Percentiles rank a stretch among this genome's conserved stretches.
Evolutionary conservation across 2,797 vertebrate species (phyloP).

Genomic region (Hoplostethus mediterraneus): DNA sequence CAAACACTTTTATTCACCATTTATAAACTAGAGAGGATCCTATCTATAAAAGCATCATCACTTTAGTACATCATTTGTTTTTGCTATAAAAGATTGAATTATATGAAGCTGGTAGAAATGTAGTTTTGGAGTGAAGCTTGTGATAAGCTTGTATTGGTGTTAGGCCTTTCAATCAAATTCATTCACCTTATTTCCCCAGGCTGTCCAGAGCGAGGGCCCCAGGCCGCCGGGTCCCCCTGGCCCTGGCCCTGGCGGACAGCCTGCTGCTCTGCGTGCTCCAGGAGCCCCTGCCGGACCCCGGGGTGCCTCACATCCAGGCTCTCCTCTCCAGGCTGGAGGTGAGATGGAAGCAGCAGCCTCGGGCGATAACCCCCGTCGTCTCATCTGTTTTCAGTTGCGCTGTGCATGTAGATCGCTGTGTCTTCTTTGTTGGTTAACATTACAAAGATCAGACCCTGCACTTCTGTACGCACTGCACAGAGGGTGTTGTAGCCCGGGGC

Average conservation of each 20-base stretch:
- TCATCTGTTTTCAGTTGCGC: constrained; percentile 36
- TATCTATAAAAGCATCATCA: neutral
- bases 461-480: constrained; percentile 28
- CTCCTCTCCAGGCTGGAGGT: constrained; percentile 81
- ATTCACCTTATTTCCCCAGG: constrained; percentile 39
- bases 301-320: constrained; percentile 63
- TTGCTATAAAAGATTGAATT: too few species aligned
- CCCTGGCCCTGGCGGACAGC: constrained; percentile 68
- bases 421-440: constrained; percentile 39
- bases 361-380: constrained; percentile 36
- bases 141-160: neutral
- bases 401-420: constrained; percentile 49
- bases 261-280: constrained; percentile 81
- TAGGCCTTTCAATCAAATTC: neutral
- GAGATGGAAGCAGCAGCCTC: constrained; percentile 40
- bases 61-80: neutral
- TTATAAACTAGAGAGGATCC: neutral
- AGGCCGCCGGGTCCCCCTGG: constrained; percentile 23
- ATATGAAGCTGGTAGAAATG: too few species aligned
- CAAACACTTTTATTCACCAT: too few species aligned
- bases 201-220: constrained; percentile 5
- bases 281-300: constrained; percentile 75
- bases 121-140: neutral
- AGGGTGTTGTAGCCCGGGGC: constrained; percentile 48
- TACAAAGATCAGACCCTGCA: constrained; percentile 32